Base-by-base conservation (phyloP, 2,888 invertebrate species). In the Pantelozetes paolii region DNA sequence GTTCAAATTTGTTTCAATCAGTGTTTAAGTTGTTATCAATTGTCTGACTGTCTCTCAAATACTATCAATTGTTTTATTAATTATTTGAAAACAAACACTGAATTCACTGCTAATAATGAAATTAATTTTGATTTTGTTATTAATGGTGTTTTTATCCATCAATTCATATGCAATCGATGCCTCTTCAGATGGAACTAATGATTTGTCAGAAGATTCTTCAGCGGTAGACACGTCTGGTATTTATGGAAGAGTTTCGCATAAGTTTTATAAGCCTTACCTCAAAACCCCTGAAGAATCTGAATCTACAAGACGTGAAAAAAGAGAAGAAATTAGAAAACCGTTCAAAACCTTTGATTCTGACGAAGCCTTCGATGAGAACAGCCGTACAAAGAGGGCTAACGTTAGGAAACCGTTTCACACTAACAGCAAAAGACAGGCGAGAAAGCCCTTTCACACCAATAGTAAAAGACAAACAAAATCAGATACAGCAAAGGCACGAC, bases 181-280 rank as follows among this genome's bases (percentile, higher is more conserved):
- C 40, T 40, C 40, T 45, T 45, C 45, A 2, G n/a, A 50, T 2
- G 50, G 20, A 2, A 50, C 50, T 36, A 36, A 36, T 9, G 36
- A 36, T n/a, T n/a, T n/a, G n/a, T n/a, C 50, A 9, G n/a, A 50
- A 1, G 54, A 54, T 1, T 26, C 54, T 11, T 54, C 54, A 54
- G 54, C 26, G 23, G 54, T 9, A 54, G 9, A 23, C 1, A 23
- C 23, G 26, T 9, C 54, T 2, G 36, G 32, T 32, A n/a, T 36
- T 42, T 67, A 67, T 20, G 40, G 42, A 3, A 36, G 67, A 26
- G 67, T 67, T 40, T 23, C 42, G n/a, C 67, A 67, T 23, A 9
- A 40, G 23, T 67, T 67, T 20, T 67, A 67, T 32, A 32, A 26
- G 42, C 67, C 67, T 23, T 67, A 67, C 20, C 67, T 67, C 6